Percentiles rank a stretch among this genome's conserved stretches.
Evolutionary conservation across 1,140 invertebrate species (phyloP).

Genomic region (Hypothenemus hampei): DNA sequence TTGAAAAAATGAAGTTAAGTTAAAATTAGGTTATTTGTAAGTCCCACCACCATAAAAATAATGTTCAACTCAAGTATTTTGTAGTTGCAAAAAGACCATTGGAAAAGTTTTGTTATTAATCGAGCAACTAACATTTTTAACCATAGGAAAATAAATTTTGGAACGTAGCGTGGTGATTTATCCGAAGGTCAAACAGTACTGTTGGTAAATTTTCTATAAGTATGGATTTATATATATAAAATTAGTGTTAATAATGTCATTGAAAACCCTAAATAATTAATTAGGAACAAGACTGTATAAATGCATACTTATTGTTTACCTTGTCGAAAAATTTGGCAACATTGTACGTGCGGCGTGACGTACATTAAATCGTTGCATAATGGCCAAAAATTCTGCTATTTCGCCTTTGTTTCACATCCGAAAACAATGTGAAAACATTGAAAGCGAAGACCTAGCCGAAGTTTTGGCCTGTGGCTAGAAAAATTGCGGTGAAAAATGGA

Average conservation of each 20-base stretch:
- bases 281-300: no score
- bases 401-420: constrained; percentile 9
- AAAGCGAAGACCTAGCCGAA: constrained; percentile 4
- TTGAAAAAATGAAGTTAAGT: no score
- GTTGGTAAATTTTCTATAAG: no score
- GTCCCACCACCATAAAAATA: no score
- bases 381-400: constrained; percentile 21
- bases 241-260: no score
- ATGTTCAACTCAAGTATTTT: no score
- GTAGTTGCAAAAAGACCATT: no score
- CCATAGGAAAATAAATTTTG: constrained; percentile 11
- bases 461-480: constrained; percentile 20
- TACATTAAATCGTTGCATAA: constrained; percentile 21
- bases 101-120: no score
- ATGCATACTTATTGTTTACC: no score
- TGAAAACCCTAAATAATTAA: neutral
- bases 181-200: neutral
- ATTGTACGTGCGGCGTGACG: constrained; percentile 20
- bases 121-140: no score
- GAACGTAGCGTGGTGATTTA: neutral
- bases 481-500: constrained; percentile 12
- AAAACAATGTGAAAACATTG: neutral
- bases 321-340: constrained; percentile 20
- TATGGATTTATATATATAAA: no score
- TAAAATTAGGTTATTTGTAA: no score